phyloP scores from a whole-genome alignment of 2,113 vertebrate genomes.

The Hemicordylus capensis region DNA sequence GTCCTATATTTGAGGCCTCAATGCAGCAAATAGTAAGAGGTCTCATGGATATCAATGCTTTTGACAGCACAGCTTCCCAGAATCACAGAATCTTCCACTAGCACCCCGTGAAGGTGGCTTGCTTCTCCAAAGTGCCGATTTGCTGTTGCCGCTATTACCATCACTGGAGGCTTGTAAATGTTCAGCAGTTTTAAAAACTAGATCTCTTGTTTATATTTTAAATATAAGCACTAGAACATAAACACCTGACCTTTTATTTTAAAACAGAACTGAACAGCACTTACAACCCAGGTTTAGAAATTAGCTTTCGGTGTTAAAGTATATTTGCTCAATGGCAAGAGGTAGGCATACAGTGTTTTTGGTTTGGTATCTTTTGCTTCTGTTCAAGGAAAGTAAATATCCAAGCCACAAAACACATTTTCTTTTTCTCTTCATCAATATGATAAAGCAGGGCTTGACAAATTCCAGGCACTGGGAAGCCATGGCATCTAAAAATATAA shows the following conservation, averaged over 20 bases:
- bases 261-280: not conserved
- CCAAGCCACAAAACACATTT: not conserved
- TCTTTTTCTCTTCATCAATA: not conserved
- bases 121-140: not conserved
- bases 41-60: not conserved
- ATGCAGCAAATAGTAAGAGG: not conserved
- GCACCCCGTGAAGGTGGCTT: not conserved
- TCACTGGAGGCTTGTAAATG: not conserved
- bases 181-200: not conserved
- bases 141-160: not conserved
- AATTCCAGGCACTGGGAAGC: too few relatives aligned
- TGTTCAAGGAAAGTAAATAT: not conserved
- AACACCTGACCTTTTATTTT: not conserved
- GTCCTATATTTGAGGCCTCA: not conserved
- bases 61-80: not conserved
- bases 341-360: not conserved
- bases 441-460: too few relatives aligned
- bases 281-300: not conserved
- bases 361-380: not conserved
- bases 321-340: not conserved
- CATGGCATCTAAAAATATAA: too few relatives aligned
- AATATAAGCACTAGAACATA: not conserved
- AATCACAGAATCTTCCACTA: not conserved
- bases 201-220: not conserved
- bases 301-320: not conserved